Evolutionary conservation across 37 sponge, comb jelly and placozoan genomes (phyloP).

Genomic region (Cliona cf. orientalis): DNA sequence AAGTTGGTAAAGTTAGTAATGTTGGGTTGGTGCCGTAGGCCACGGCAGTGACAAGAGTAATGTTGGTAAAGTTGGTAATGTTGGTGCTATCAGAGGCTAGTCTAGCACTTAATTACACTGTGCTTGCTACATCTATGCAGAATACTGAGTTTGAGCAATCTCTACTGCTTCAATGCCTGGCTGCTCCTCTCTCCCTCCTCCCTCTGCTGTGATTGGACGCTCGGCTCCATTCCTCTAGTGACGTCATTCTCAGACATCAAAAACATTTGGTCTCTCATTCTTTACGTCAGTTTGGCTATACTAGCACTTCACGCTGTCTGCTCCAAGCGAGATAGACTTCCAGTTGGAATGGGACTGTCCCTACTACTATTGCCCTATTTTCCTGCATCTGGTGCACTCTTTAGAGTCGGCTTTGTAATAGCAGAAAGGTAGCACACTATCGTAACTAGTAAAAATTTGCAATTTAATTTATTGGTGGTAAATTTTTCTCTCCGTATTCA

Average conservation of each 20-base stretch:
- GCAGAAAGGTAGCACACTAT: constrained; percentile 75
- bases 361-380: constrained; percentile 81
- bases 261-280: constrained; percentile 59
- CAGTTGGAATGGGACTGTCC: constrained; percentile 66
- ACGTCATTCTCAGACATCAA: constrained; percentile 51
- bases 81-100: too few relatives aligned
- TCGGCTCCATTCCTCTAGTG: constrained; percentile 80
- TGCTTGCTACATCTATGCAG: constrained; percentile 12
- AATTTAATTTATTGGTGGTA: too few relatives aligned
- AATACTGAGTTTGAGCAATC: constrained; percentile 83
- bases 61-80: too few relatives aligned
- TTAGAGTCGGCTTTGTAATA: constrained; percentile 89
- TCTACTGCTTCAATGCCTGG: constrained; percentile 81
- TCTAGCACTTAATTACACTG: not conserved
- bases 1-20: too few relatives aligned
- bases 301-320: constrained; percentile 19
- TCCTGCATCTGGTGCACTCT: constrained; percentile 78
- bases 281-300: constrained; percentile 36
- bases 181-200: constrained; percentile 77
- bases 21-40: too few relatives aligned
- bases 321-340: constrained; percentile 42
- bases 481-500: constrained; percentile 10
- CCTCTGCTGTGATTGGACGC: constrained; percentile 95
- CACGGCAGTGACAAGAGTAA: too few relatives aligned
- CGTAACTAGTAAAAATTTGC: too few relatives aligned